Conservation (phyloP, 2,888 invertebrate genomes). For the Kryphioiulus occultus region DNA sequence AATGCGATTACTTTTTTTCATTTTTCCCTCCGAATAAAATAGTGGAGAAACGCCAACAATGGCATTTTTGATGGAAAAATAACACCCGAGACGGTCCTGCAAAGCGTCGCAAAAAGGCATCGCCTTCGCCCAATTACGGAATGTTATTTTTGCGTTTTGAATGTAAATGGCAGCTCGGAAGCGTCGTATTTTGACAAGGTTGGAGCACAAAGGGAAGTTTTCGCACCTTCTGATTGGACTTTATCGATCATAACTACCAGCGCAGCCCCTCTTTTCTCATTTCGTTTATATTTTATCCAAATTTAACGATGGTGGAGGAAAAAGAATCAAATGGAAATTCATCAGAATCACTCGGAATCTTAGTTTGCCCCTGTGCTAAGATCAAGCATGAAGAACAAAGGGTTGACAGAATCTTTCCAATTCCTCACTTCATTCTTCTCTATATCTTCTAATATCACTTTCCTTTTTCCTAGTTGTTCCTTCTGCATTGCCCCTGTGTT, state of each 20-base stretch:
- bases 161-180: not conserved
- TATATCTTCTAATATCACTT: too few relatives aligned
- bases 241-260: not conserved
- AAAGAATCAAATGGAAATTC: not conserved
- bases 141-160: not conserved
- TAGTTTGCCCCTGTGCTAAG: too few relatives aligned
- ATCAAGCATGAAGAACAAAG: too few relatives aligned
- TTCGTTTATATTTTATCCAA: not conserved
- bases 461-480: too few relatives aligned
- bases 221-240: not conserved
- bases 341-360: not conserved
- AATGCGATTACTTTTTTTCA: not conserved
- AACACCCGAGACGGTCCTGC: not conserved
- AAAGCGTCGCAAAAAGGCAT: not conserved
- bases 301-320: not conserved
- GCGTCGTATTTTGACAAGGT: not conserved
- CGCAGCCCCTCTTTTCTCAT: not conserved
- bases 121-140: not conserved
- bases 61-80: conserved; percentile 7
- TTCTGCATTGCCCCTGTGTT: too few relatives aligned
- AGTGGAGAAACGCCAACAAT: not conserved
- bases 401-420: too few relatives aligned
- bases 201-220: not conserved
- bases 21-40: not conserved
- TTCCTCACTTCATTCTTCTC: too few relatives aligned